A percentile compares a stretch with the other conserved stretches of the same genome.
Evolutionary conservation across 2,113 vertebrate species (phyloP).

Genomic region (Clarias batrachus): DNA sequence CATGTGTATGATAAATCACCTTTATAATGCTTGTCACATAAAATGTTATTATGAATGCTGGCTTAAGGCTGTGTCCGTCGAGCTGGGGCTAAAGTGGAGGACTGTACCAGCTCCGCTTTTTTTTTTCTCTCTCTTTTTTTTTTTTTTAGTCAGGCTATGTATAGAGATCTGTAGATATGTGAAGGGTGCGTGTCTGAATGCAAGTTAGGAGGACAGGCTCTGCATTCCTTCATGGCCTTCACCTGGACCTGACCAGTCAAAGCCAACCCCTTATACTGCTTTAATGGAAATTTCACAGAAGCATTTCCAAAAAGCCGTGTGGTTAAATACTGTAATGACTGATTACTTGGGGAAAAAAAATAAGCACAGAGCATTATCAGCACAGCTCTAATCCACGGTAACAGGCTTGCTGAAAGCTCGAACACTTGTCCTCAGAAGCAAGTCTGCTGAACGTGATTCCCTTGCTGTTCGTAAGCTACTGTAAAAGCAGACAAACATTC

Average conservation of each 20-base stretch:
- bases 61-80: constrained; percentile 64
- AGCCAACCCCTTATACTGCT: constrained; percentile 52
- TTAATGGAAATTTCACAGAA: constrained; percentile 65
- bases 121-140: not conserved
- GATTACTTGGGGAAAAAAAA: constrained; percentile 59
- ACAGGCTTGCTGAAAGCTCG: constrained; percentile 67
- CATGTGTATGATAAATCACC: constrained; percentile 72
- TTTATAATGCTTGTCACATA: constrained; percentile 78
- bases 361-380: constrained; percentile 54
- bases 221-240: constrained; percentile 62
- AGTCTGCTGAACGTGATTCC: constrained; percentile 59
- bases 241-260: constrained; percentile 64
- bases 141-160: constrained; percentile 63
- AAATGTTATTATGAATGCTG: constrained; percentile 70
- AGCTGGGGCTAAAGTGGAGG: constrained; percentile 59
- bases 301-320: constrained; percentile 58
- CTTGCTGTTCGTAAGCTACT: constrained; percentile 43
- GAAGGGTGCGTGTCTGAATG: constrained; percentile 74
- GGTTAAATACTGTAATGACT: constrained; percentile 55
- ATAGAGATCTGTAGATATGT: constrained; percentile 64
- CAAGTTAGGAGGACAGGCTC: constrained; percentile 64
- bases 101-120: constrained; percentile 55
- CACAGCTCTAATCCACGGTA: constrained; percentile 62
- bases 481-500: constrained; percentile 20
- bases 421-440: constrained; percentile 41